Evolutionary conservation across 2,113 vertebrate species (phyloP), one percentile per base, ranked within the genome.

Genomic region (Salvelinus alpinus): DNA sequence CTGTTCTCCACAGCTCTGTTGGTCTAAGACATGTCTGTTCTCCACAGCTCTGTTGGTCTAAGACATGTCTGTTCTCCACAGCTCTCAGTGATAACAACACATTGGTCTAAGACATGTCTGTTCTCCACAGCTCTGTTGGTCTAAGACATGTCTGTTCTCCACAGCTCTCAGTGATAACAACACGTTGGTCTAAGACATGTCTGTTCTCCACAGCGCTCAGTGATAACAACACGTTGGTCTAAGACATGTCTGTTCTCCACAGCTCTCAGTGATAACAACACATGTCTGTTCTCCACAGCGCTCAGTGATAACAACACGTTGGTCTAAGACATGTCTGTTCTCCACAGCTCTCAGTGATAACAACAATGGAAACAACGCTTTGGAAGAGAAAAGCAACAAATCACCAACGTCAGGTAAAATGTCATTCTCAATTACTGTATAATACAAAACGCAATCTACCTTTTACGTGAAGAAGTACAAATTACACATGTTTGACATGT

Each of bases 381-480:
- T 95, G 82, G 97, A 99, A 72, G 97, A 99, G 73, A 95, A 95
- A 85, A 98, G 97, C 94, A 34, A 34, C 66, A 99, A 98, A 81
- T 99, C 97, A 0, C 97, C 97, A 2, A 98, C 97, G 9, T 98
- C 97, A 90, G 97, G 97, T 99, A 95, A 92, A 86, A 20, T 47
- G 0, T 24, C 71, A 51, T 27, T 65, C 22, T 44, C 64, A 16
- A 18, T 66, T 62, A 27, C 64, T 25, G 25, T 6, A 22, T 7
- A 66, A 29, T 29, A 66, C 22, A 66, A 18, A 67, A 20, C 4
- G 0, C 12, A 27, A n/a, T 65, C 27, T 25, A 18, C 16, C 11
- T 25, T 27, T 60, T 62, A 5, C 38, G 11, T 11, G 38, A 44
- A 24, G 11, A 65, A 31, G 25, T 66, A 24, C 27, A 29, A 66